Base-by-base conservation (phyloP, 1,140 invertebrate species). In the Chrysomallon squamiferum region DNA sequence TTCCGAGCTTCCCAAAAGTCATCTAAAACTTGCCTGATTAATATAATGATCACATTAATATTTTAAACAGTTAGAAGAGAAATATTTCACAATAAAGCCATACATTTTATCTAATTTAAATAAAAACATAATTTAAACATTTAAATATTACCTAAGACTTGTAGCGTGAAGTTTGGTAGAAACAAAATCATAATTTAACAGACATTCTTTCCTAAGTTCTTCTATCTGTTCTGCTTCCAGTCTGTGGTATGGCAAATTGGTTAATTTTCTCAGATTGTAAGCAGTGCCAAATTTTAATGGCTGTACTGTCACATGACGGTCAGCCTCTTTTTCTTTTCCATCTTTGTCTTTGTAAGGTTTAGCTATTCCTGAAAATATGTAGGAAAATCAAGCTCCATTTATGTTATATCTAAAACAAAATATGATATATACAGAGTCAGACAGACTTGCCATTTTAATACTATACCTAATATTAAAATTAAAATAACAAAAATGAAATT, bases 121-220 rank as follows among this genome's bases (percentile, higher is more conserved):
- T 38, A 38, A 7, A 7, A 38, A 7, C 15, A 38, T 38, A 38
- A 5, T 38, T 15, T 38, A 15, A 38, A 38, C 15, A 15, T 38
- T 38, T 22, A 2, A 9, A n/a, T 32, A 57, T 71, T 67, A 79
- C 77, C 71, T 72, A 30, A 76, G 38, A 5, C 69, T 64, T 61
- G 69, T 65, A 27, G 72, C 73, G 20, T 71, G 63, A 13, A 98
- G 86, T 85, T 98, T 98, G 0, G 95, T 94, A 79, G 97, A 93
- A 0, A 98, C 86, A 94, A 96, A 98, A 70, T 96, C 91, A 80
- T 97, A 98, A 84, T 98, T 97, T 84, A 97, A 97, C 0, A 98
- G 88, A 25, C 97, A 95, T 78, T 96, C 90, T 65, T 93, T 90
- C 79, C 96, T 97, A 0, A 98, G 86, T 85, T 96, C 94, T 58